Base-by-base conservation (phyloP, 2,113 vertebrate species). In the Thunnus thynnus region DNA sequence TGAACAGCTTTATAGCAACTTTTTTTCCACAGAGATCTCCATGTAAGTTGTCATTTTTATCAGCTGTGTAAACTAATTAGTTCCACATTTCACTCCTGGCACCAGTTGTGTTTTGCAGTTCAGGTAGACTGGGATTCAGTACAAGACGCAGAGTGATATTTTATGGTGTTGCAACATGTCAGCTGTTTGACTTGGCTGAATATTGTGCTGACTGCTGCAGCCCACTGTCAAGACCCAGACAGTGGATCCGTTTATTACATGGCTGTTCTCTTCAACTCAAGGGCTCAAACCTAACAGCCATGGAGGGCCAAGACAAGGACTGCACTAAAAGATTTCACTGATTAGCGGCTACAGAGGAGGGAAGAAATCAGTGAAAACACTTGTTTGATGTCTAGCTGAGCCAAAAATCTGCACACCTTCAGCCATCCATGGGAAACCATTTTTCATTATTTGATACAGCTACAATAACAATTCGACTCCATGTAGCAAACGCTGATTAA, bases 141-240 rank as follows among this genome's bases (percentile, higher is more conserved):
- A 79, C 46, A 78, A 56, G 54, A 69, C 30, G 68, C 56, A 22
- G 27, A 11, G 46, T 32, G 20, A 46, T 17, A 44, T 71, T 3
- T 11, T 67, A 60, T 30, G 55, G 65, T 16, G 36, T 7, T 55
- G 74, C 13, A 55, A 58, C 56, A 17, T 41, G 57, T 66, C 73
- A 47, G 78, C 63, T 72, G 68, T 82, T 87, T 70, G 36, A 65
- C 82, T 74, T 56, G 77, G 73, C 72, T 22, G 11, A 3, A 22
- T 4, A 22, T 17, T 70, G n/a, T 70, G 77, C 54, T 27, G 47
- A 71, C 78, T 66, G 77, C 66, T 20, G 64, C 60, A 46, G 67
- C 13, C 47, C 61, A 16, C 30, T 52, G 67, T 57, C 62, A 10
- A 20, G 70, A 65, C 47, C 17, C 3, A 12, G 30, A 58, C 61